Percentiles rank a stretch among this genome's conserved stretches.
Evolutionary conservation across 2,113 vertebrate genomes (phyloP).

Genomic region (Manacus vitellinus): DNA sequence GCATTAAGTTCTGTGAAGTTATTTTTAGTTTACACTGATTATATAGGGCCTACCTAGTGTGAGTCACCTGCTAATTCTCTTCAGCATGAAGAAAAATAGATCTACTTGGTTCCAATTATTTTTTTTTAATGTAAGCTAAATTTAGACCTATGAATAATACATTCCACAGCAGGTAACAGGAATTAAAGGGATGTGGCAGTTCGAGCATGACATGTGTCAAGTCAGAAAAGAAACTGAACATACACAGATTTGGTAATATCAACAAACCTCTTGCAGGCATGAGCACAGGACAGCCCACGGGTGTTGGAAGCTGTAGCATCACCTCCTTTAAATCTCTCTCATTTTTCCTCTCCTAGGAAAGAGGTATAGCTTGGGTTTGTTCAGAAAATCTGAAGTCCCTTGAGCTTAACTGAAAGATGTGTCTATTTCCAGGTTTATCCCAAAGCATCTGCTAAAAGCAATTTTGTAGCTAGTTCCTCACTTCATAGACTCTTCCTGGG

Average conservation of each 20-base stretch:
- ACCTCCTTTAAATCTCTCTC: neutral
- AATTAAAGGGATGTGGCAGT: neutral
- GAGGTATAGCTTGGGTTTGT: neutral
- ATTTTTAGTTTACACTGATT: neutral
- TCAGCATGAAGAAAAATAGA: neutral
- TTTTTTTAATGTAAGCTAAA: neutral
- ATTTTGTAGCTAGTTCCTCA: neutral
- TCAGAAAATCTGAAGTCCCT: neutral
- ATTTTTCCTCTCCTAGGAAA: neutral
- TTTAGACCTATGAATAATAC: neutral
- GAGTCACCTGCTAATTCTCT: neutral
- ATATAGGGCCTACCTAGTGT: neutral
- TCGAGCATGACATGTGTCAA: fast-evolving
- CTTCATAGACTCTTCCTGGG: neutral
- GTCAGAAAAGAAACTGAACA: neutral
- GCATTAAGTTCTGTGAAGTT: neutral
- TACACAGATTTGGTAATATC: neutral
- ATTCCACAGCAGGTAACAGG: neutral
- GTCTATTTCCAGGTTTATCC: neutral
- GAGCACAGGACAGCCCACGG: neutral
- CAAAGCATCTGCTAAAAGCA: neutral
- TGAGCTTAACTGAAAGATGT: neutral
- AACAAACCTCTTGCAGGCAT: neutral
- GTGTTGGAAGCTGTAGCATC: neutral
- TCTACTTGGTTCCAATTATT: neutral